Evolutionary conservation across 2,113 vertebrate species (phyloP).

Genomic region (Hippocampus guttulatus): DNA sequence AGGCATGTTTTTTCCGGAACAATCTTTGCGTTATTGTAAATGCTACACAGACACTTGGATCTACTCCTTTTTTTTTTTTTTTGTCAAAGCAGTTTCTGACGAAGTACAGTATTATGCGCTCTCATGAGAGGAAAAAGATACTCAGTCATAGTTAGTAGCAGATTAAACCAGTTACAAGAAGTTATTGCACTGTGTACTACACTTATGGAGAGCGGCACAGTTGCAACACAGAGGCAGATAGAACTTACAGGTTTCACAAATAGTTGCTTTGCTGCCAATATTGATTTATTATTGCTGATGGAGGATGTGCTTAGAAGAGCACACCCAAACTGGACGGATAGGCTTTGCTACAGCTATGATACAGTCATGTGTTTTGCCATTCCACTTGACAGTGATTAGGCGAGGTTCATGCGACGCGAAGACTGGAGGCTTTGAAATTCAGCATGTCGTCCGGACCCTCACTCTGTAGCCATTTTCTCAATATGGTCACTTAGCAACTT

Average conservation of each 20-base stretch:
- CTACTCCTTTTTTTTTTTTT: background rate
- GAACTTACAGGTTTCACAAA: background rate
- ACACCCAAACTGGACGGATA: constrained; percentile 2
- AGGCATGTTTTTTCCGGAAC: background rate
- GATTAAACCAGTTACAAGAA: background rate
- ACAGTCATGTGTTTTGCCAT: constrained; percentile 7
- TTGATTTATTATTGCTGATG: constrained; percentile 37
- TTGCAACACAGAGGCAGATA: constrained; percentile 1
- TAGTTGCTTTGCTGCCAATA: background rate
- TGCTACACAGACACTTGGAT: background rate
- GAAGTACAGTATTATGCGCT: too few species aligned
- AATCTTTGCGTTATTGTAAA: background rate
- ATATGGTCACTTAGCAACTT: constrained; percentile 93
- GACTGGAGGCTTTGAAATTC: constrained; percentile 13
- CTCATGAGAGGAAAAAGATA: background rate
- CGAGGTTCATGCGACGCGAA: background rate
- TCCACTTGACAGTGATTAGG: background rate
- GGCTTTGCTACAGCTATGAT: constrained; percentile 26
- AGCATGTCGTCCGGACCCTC: constrained; percentile 38
- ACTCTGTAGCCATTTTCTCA: constrained; percentile 86
- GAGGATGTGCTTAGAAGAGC: constrained; percentile 4
- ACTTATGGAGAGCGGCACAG: background rate
- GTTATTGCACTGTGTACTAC: background rate
- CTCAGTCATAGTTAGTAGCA: background rate
- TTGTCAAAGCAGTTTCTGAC: background rate